Evolutionary conservation across 2,888 invertebrate genomes (phyloP).

Genomic region (Syritta pipiens): DNA sequence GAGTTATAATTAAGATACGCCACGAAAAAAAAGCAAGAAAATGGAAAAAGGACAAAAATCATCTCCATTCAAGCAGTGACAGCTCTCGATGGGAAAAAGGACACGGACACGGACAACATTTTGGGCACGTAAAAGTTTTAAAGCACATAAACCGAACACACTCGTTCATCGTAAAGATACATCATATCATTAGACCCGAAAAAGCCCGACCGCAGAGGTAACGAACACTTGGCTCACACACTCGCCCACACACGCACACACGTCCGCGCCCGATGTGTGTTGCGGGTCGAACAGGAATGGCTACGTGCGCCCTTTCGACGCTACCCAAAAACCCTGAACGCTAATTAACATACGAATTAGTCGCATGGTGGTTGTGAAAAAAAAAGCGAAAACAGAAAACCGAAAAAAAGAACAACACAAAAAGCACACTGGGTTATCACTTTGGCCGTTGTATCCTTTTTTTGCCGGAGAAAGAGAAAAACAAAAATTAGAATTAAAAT

Average conservation of each 20-base stretch:
- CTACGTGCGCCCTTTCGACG: constrained; percentile 10
- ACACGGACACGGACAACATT: constrained; percentile 26
- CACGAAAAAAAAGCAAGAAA: constrained; percentile 10
- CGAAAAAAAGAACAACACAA: not conserved
- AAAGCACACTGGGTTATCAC: constrained; percentile 16
- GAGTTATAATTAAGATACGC: constrained; percentile 66
- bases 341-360: constrained; percentile 52
- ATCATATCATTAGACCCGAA: constrained; percentile 43
- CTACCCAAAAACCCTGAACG: constrained; percentile 23
- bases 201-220: constrained; percentile 42
- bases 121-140: constrained; percentile 48
- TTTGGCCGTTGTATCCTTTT: constrained; percentile 12
- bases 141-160: constrained; percentile 48
- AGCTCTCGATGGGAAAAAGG: constrained; percentile 30
- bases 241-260: too few relatives aligned
- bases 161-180: constrained; percentile 33
- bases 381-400: not conserved
- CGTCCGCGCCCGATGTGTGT: too few relatives aligned
- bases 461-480: not conserved
- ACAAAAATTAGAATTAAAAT: not conserved
- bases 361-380: constrained; percentile 13
- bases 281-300: constrained; percentile 32
- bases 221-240: too few relatives aligned
- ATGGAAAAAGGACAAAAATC: constrained; percentile 20
- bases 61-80: constrained; percentile 21